Conservation (phyloP, 2,797 vertebrate species). For the Triplophysa bombifrons region DNA sequence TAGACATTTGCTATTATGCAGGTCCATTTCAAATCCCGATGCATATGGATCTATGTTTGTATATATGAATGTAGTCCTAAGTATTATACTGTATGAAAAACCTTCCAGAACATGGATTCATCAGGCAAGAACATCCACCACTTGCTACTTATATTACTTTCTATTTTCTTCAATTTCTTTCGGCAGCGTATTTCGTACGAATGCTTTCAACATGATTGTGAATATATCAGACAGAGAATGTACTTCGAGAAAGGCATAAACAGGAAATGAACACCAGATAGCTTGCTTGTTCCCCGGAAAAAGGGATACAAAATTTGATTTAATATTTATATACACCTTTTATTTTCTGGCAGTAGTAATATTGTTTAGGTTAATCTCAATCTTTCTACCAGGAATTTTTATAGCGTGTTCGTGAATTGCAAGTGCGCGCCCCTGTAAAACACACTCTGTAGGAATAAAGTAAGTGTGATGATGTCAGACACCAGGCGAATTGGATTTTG, state of each 20-base stretch:
- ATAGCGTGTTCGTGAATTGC: conserved; percentile 4
- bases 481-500: conserved; percentile 29
- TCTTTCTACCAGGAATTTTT: not conserved
- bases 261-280: conserved; percentile 27
- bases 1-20: not conserved
- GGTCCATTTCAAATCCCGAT: not conserved
- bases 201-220: conserved; percentile 31
- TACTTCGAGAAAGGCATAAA: conserved; percentile 16
- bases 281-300: not conserved
- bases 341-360: conserved; percentile 35
- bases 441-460: conserved; percentile 21
- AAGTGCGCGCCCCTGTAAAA: conserved; percentile 10
- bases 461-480: conserved; percentile 31
- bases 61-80: not conserved
- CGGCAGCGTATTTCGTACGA: conserved; percentile 21
- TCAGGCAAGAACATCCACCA: not conserved
- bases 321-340: conserved; percentile 13
- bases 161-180: conserved; percentile 9
- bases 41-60: not conserved
- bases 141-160: not conserved
- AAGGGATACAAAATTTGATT: conserved; percentile 18
- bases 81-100: not conserved
- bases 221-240: conserved; percentile 29
- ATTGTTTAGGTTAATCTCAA: conserved; percentile 35
- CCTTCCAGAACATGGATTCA: conserved; percentile 7